phyloP scores from a whole-genome alignment of 2,797 vertebrate species.

The Lepilemur septentrionalis region DNA sequence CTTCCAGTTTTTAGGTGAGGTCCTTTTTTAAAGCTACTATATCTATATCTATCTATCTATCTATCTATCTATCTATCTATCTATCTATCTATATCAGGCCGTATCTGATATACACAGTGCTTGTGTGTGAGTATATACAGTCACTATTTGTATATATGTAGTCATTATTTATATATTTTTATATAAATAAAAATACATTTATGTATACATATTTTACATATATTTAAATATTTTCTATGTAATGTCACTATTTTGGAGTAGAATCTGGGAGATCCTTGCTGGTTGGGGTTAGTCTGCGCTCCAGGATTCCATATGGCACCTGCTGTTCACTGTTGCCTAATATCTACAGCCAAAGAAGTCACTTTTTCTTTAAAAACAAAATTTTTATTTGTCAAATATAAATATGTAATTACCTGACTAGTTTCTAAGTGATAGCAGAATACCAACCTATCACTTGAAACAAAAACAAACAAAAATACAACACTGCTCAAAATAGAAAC shows the following conservation, averaged over 20 bases:
- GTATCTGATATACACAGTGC: neutral
- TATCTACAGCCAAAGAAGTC: neutral
- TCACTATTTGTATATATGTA: neutral
- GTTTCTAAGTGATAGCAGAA: neutral
- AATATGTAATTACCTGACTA: neutral
- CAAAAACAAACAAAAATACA: conserved; percentile 5
- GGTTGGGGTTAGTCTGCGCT: neutral
- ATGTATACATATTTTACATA: neutral
- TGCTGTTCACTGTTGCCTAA: neutral
- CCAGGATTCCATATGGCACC: neutral
- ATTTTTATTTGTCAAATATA: neutral
- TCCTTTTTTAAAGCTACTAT: neutral
- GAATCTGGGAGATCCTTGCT: neutral
- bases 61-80: no score
- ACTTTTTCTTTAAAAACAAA: neutral
- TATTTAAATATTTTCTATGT: neutral
- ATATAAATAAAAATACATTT: neutral
- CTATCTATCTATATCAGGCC: neutral
- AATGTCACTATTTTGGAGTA: neutral
- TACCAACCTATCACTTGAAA: neutral
- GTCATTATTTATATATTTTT: neutral
- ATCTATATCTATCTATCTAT: no score
- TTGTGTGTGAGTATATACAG: no score
- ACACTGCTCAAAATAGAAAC: neutral
- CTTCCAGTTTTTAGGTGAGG: neutral